Evolutionary conservation across 2,888 invertebrate species (phyloP), one percentile per base, ranked within the genome.

Genomic region (Cheilosia pagana): DNA sequence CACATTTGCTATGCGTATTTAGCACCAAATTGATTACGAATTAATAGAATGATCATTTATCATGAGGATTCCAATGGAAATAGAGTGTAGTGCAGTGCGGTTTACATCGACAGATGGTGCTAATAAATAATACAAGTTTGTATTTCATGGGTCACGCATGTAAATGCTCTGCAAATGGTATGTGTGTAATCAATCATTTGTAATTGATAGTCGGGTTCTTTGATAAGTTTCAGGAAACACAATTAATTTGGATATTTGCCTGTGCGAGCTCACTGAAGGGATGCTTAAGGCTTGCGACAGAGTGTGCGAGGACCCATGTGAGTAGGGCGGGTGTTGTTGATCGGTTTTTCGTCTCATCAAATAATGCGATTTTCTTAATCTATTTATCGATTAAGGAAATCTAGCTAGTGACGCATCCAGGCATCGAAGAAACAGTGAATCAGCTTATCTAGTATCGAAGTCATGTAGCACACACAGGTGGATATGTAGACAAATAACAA

Each of bases 101-200:
- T 23, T 31, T 52, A 23, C 31, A 62, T 16, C 23, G n/a, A 3
- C 53, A 55, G 57, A 48, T 65, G 57, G 35, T 65, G 28, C 48
- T 16, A 31, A 23, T 59, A 16, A 7, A 3, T 16, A 31, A 23
- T 59, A 16, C 16, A 3, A 8, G 16, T 35, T 23, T 48, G 10
- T 23, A 23, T 5, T 25, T 21, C n/a, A 45, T 10, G 6, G 19
- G 6, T 31, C 25, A 6, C n/a, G 12, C 10, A 25, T 19, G 5
- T 50, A 52, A 28, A 60, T 35, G 63, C 59, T 65, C 60, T 59
- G 21, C 63, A 63, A n/a, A 45, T 57, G 45, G 43, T 39, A 65
- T 70, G 52, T 70, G 41, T 50, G 31, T 55, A 71, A 81, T 81
- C 77, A 81, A 77, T 81, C 81, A 77, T 48, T 71, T 52, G 16